A percentile compares a stretch with the other conserved stretches of the same genome.
phyloP scores from a whole-genome alignment of 2,888 invertebrate species.

The Spisula subtruncata region DNA sequence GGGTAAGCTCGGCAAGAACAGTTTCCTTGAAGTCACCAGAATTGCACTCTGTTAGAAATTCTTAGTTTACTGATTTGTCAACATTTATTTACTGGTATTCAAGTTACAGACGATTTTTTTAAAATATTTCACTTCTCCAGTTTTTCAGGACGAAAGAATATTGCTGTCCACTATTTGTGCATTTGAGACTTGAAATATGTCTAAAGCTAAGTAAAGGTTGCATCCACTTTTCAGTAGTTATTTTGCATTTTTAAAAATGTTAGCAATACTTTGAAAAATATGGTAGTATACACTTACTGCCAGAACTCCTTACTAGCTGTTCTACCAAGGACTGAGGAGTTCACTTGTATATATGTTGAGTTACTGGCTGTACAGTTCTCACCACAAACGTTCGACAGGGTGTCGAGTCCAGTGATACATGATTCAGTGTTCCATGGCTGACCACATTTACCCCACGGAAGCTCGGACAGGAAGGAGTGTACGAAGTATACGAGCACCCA shows the following conservation, averaged over 20 bases:
- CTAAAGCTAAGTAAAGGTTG: not conserved
- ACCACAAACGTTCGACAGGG: constrained; percentile 3
- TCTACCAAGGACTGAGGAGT: constrained; percentile 31
- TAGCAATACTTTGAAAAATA: not conserved
- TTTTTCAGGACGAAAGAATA: no score
- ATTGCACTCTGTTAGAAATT: no score
- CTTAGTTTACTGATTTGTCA: no score
- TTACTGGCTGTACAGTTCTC: not conserved
- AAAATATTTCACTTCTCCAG: no score
- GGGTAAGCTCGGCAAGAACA: no score
- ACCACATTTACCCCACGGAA: constrained; percentile 77
- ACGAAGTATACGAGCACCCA: constrained; percentile 80
- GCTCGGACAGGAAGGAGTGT: constrained; percentile 73
- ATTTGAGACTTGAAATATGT: not conserved
- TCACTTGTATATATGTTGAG: constrained; percentile 13
- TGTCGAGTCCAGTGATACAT: constrained; percentile 63
- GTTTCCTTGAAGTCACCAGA: no score
- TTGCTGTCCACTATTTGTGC: not conserved
- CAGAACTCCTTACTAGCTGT: constrained; percentile 79
- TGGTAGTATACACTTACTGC: constrained; percentile 73
- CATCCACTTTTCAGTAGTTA: not conserved
- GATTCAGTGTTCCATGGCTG: constrained; percentile 77
- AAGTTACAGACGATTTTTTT: no score
- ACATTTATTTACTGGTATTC: no score
- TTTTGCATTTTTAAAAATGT: not conserved